Evolutionary conservation across 2,888 invertebrate genomes (phyloP), one percentile per base, ranked within the genome.

Genomic region (Athrips mouffetella): DNA sequence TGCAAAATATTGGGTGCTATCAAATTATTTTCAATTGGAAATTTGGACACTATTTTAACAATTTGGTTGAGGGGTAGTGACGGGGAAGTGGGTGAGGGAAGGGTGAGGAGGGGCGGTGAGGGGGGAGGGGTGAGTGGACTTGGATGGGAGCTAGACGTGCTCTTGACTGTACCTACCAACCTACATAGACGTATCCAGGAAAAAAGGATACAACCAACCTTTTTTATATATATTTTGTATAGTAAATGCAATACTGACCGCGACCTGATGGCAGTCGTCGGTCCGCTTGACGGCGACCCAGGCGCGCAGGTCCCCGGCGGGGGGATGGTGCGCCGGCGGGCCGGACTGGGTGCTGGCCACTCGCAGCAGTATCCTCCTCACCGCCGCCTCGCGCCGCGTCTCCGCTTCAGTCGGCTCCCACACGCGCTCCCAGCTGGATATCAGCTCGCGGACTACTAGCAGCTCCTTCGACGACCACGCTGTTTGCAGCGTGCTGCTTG

Each of bases 371-470:
- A 95, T 93, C 1, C 50, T 25, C 44, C 94, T 79, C 78, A 97
- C 95, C 46, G 92, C 91, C 45, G 92, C 91, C 70, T 96, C 96
- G 47, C 92, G 91, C 47, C 92, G 91, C 45, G 91, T 76, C 82
- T 96, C 96, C 1, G 90, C 91, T 0, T 91, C 90, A n/a, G 93
- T 92, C 39, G 95, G 91, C 61, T 94, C 92, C 86, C 96, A 97
- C n/a, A 97, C 89, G 52, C 91, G 88, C 54, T 93, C 92, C 71
- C 93, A 95, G 50, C 93, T 85, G 8, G 87, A 82, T 48, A 97
- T 94, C 52, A 97, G 81, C 68, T 97, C 96, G 0, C 90, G 89
- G 2, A 96, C 90, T 0, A 96, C 95, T 64, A 91, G 91, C 23
- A 94, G 91, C 67, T 94, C 94, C 53, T 91, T 90, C 15, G 91